Conservation (phyloP, 2,797 vertebrate genomes). For the Triplophysa bombifrons region DNA sequence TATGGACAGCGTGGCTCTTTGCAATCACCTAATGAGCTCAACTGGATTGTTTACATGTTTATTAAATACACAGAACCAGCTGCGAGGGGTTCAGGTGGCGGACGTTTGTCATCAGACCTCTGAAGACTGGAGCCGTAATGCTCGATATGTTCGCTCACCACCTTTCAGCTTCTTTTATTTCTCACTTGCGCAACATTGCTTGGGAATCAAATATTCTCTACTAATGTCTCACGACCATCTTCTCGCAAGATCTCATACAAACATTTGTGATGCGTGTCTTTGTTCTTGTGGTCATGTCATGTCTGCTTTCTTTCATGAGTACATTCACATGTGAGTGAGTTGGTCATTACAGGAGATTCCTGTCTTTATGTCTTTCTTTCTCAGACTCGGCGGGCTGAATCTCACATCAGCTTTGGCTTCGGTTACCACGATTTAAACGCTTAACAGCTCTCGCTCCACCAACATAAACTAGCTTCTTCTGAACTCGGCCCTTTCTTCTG, state of each 20-base stretch:
- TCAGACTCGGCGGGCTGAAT: constrained; percentile 58
- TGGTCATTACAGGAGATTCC: constrained; percentile 65
- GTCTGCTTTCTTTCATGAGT: too few species aligned
- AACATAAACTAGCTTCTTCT: constrained; percentile 58
- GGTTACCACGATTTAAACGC: constrained; percentile 51
- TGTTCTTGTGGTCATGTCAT: too few species aligned
- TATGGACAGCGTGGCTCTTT: constrained; percentile 86
- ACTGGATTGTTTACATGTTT: constrained; percentile 97
- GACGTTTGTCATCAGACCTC: constrained; percentile 72
- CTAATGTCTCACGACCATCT: too few species aligned
- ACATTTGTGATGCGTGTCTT: too few species aligned
- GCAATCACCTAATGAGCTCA: constrained; percentile 96
- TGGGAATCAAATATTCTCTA: too few species aligned
- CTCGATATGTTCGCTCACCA: constrained; percentile 27
- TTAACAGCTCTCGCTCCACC: constrained; percentile 61
- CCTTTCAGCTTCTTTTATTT: constrained; percentile 2
- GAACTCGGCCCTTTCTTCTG: constrained; percentile 6
- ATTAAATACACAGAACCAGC: constrained; percentile 97
- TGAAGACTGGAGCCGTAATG: constrained; percentile 26
- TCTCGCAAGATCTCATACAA: too few species aligned
- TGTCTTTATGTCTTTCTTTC: constrained; percentile 57
- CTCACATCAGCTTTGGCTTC: constrained; percentile 59
- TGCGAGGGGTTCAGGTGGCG: constrained; percentile 75
- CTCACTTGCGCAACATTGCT: background rate
- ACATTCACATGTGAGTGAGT: constrained; percentile 13